These are phyloP conservation scores for Benthosema pterotum DNA, from an alignment of 2,797 vertebrate genomes.

Conservation along the genomic window DNA sequence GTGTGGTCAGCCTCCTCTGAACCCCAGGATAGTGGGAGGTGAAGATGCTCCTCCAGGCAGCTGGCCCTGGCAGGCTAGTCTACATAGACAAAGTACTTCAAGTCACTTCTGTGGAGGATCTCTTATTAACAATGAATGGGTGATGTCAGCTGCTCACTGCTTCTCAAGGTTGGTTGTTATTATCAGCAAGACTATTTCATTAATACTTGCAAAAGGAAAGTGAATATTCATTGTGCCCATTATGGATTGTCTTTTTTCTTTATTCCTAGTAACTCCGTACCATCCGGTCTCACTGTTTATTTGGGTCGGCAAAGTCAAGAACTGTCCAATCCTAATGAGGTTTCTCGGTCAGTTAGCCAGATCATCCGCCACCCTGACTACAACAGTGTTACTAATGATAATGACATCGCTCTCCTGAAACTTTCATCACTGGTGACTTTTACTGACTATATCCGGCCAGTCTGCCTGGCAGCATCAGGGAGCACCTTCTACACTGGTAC, in stretches of 20 bases:
- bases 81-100: accelerated
- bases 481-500: conserved; percentile 44
- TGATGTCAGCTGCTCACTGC: conserved; percentile 80
- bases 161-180: conserved; percentile 14
- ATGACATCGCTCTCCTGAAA: conserved; percentile 61
- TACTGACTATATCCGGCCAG: conserved; percentile 40
- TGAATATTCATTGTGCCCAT: neutral
- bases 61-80: conserved; percentile 85
- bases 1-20: conserved; percentile 23
- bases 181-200: neutral
- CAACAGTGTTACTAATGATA: accelerated
- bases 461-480: conserved; percentile 50
- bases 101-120: conserved; percentile 80
- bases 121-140: conserved; percentile 76
- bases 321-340: conserved; percentile 26
- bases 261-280: accelerated
- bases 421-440: conserved; percentile 46
- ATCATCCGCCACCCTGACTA: conserved; percentile 38
- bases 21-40: conserved; percentile 50
- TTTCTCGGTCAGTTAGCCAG: accelerated
- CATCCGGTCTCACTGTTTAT: accelerated
- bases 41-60: conserved; percentile 48
- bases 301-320: conserved; percentile 41
- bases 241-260: conserved; percentile 1
- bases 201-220: neutral